Evolutionary conservation across 2,113 vertebrate genomes (phyloP).

Genomic region (Hippocampus zosterae): DNA sequence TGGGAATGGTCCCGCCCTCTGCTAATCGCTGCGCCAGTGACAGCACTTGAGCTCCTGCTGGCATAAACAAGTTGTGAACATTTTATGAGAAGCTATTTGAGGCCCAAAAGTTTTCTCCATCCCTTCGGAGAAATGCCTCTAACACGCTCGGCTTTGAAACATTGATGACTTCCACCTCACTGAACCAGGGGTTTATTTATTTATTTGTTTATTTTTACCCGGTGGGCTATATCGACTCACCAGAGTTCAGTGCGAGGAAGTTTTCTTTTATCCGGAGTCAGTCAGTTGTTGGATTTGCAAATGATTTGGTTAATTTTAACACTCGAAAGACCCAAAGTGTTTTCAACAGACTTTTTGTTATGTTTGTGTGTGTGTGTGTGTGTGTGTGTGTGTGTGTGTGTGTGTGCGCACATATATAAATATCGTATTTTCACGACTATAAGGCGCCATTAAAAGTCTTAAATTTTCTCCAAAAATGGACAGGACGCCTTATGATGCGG

Average conservation of each 20-base stretch:
- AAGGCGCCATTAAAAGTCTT: no score
- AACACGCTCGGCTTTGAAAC: slow-evolving; percentile 50
- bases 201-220: not conserved
- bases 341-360: no score
- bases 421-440: no score
- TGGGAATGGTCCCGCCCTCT: not conserved
- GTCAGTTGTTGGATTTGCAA: not conserved
- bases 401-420: no score
- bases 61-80: slow-evolving; percentile 56
- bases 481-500: no score
- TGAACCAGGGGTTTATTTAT: not conserved
- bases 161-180: slow-evolving; percentile 62
- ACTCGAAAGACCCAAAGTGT: no score
- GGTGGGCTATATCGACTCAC: not conserved
- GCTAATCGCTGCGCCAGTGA: slow-evolving; percentile 33
- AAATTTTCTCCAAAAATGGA: no score
- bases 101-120: slow-evolving; percentile 45
- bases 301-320: not conserved
- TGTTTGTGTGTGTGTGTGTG: no score
- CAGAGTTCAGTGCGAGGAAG: not conserved
- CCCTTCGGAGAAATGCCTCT: slow-evolving; percentile 29
- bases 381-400: no score
- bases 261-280: not conserved
- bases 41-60: slow-evolving; percentile 44
- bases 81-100: slow-evolving; percentile 63